Conservation (phyloP, 2,888 invertebrate species). For the Trypoxylon attenuatum region DNA sequence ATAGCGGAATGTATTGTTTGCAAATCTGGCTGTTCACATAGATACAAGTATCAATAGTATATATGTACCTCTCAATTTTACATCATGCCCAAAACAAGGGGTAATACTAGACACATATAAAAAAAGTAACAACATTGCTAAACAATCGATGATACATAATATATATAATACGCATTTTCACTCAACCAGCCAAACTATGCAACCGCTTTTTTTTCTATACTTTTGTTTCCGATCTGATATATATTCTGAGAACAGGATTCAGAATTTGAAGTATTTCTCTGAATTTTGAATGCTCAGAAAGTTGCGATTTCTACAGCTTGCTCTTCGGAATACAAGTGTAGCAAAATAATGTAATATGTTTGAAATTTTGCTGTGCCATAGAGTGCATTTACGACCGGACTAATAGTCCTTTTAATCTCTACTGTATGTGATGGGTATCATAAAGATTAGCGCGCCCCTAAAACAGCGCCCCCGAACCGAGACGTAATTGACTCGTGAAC, state of each 20-base stretch:
- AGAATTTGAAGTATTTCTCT: neutral
- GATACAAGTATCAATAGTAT: constrained; percentile 62
- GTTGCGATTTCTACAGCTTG: constrained; percentile 7
- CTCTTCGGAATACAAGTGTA: constrained; percentile 12
- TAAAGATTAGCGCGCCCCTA: constrained; percentile 24
- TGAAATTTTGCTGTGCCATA: constrained; percentile 1
- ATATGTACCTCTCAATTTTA: constrained; percentile 65
- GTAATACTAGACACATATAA: constrained; percentile 72
- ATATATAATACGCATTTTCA: constrained; percentile 56
- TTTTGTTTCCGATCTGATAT: constrained; percentile 11
- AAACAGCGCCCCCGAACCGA: constrained; percentile 38
- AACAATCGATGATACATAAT: constrained; percentile 66
- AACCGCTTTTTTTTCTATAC: constrained; percentile 41
- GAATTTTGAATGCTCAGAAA: too few relatives aligned
- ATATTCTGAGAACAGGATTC: neutral
- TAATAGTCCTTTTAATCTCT: neutral
- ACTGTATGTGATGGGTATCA: too few relatives aligned
- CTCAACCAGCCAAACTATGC: constrained; percentile 62
- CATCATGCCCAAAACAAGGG: constrained; percentile 73
- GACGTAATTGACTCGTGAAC: constrained; percentile 22
- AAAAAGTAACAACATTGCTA: constrained; percentile 70
- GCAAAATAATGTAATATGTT: constrained; percentile 15
- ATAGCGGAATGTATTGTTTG: constrained; percentile 20
- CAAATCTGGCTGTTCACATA: constrained; percentile 60
- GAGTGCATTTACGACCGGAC: neutral